Evolutionary conservation across 1,140 invertebrate species (phyloP).

Genomic region (Lordiphosa collinella): DNA sequence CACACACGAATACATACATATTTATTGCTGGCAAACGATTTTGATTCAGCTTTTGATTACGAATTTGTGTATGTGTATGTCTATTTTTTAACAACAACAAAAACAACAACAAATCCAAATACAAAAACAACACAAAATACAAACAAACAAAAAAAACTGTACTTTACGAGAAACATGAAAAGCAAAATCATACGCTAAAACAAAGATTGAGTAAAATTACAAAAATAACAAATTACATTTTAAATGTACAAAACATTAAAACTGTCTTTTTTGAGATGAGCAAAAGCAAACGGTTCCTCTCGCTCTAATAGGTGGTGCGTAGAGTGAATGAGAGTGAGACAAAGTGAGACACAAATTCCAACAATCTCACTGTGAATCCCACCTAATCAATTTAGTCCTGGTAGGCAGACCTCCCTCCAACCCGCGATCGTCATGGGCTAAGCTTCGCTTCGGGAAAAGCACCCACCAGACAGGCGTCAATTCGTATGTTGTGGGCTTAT

Average conservation of each 20-base stretch:
- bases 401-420: too few species aligned
- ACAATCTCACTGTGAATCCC: too few species aligned
- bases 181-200: constrained; percentile 25
- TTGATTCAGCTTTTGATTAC: constrained; percentile 33
- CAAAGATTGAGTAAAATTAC: constrained; percentile 22
- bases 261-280: neutral
- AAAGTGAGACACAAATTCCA: too few species aligned
- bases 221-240: constrained; percentile 69
- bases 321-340: too few species aligned
- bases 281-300: neutral
- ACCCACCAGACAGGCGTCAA: too few species aligned
- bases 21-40: constrained; percentile 16
- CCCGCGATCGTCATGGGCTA: too few species aligned
- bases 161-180: constrained; percentile 10
- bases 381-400: too few species aligned
- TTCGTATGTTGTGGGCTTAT: too few species aligned
- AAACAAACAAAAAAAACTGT: constrained; percentile 5
- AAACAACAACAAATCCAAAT: constrained; percentile 4
- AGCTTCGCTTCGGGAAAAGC: too few species aligned
- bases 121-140: neutral
- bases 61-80: constrained; percentile 45
- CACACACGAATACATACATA: constrained; percentile 9
- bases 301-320: neutral
- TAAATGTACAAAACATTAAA: constrained; percentile 46
- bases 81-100: constrained; percentile 36